Evolutionary conservation across 2,113 vertebrate genomes (phyloP), one percentile per base, ranked within the genome.

Genomic region (Copsychus sechellarum): DNA sequence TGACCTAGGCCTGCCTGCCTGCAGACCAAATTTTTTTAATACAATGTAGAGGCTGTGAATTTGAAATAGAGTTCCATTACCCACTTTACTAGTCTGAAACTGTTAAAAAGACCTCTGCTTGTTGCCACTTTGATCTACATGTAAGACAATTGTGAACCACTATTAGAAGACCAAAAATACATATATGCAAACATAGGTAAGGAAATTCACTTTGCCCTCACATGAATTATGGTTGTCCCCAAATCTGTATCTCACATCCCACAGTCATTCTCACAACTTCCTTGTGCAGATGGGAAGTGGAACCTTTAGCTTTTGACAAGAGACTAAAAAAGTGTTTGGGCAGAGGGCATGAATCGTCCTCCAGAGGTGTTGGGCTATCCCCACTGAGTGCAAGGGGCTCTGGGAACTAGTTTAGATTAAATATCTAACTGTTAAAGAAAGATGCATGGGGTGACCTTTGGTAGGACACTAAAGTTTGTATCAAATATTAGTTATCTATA

Each of bases 321-420:
- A 25, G 6, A 71, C 20, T 72, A 34, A 45, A 64, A 28, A 15
- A 24, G 11, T 11, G 3, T 62, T 54, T 45, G 11, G 21, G 45
- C 22, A 78, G 14, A 85, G 19, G 12, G 9, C 40, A 29, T 34
- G 31, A 78, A 60, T 64, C 0, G 0, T 29, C 60, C 12, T 61
- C 22, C 73, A 64, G 45, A 90, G 5, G 7, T 57, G 8, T 33
- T 38, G 21, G 7, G 16, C 69, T 85, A 38, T 16, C 5, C 40
- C 14, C 36, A 70, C n/a, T 36, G 51, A 56, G 24, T 34, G 50
- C 1, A 0, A 69, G 50, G 31, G 23, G 16, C 14, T 53, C 48
- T 51, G 28, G 31, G 21, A 81, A 65, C 6, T 17, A 65, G 17
- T 43, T 89, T 56, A 77, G 36, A 40, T 28, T 66, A 19, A 91